These are phyloP conservation scores for Apamea sordens DNA, from an alignment of 2,888 invertebrate species.

Conservation along the genomic window DNA sequence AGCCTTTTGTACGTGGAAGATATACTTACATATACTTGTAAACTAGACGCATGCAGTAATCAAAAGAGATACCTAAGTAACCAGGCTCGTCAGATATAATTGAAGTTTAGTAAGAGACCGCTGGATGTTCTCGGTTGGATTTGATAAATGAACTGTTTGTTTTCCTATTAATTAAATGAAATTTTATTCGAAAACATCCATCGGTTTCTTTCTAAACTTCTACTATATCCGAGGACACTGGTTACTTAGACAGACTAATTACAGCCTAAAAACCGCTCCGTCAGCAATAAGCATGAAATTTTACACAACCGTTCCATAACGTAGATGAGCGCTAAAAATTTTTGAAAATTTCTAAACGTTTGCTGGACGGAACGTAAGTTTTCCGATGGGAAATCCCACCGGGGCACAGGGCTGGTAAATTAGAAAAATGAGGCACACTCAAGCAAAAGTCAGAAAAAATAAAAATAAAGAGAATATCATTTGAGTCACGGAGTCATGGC, in stretches of 20 bases:
- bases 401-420: neutral
- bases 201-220: no score
- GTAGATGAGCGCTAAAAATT: neutral
- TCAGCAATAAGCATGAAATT: neutral
- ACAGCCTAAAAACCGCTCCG: neutral
- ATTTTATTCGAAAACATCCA: no score
- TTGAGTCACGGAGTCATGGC: constrained; percentile 36
- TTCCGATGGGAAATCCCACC: neutral
- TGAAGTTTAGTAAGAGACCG: no score
- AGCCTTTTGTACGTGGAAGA: neutral
- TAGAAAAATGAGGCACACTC: neutral
- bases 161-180: no score
- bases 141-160: no score
- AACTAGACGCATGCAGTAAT: neutral
- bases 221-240: no score
- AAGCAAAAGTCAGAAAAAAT: neutral
- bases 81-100: no score
- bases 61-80: no score
- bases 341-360: neutral
- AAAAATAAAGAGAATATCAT: constrained; percentile 21
- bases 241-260: no score
- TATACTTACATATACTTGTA: neutral
- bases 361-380: neutral
- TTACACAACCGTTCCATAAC: neutral
- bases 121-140: no score